Base-by-base conservation (phyloP, 1,140 invertebrate species). In the Trichoplusia ni region DNA sequence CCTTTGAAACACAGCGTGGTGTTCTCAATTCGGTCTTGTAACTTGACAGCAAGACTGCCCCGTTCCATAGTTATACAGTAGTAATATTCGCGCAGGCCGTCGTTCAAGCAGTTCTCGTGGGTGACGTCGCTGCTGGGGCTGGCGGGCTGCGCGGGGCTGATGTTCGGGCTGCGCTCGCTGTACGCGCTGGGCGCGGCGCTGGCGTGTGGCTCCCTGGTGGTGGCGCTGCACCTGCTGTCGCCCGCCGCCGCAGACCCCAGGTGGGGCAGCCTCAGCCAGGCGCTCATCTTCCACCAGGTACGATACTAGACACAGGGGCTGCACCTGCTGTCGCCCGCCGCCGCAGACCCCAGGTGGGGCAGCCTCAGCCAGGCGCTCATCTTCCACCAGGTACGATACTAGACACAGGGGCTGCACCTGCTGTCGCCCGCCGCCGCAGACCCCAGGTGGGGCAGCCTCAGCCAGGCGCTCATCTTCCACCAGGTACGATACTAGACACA, bases 251-350 rank as follows among this genome's bases (percentile, higher is more conserved):
- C 90, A 0, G 90, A 91, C 21, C 92, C 92, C 6, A 93, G 95
- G 46, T 99, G 99, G 98, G 99, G 99, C 8, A 99, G 97, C 40
- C 99, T 99, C 73, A 98, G 97, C 42, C 99, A 99, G 92, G 99
- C 99, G 8, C 92, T 99, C 3, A 99, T 99, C 80, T 99, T 99
- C 88, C 99, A 99, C 86, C 99, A 99, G 94, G 96, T 85, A 4
- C 51, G 23, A 8, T 11, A 9, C 27, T 9, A 25, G 5, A 31
- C 1, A 8, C 5, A 31, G 2, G 2, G 29, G 4, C 3, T 33
- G 9, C 11, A 2, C 11, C 11, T 8, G 27, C 1, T 31, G 2
- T 2, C 6, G n/a, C 6, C 29, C 0, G 95, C 95, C 25, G 96
- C 96, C 16, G 90, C 90, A 0, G 90, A 91, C 21, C 92, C 92